Conservation (phyloP, 2,113 vertebrate genomes). For the Rhagologus leucostigma region DNA sequence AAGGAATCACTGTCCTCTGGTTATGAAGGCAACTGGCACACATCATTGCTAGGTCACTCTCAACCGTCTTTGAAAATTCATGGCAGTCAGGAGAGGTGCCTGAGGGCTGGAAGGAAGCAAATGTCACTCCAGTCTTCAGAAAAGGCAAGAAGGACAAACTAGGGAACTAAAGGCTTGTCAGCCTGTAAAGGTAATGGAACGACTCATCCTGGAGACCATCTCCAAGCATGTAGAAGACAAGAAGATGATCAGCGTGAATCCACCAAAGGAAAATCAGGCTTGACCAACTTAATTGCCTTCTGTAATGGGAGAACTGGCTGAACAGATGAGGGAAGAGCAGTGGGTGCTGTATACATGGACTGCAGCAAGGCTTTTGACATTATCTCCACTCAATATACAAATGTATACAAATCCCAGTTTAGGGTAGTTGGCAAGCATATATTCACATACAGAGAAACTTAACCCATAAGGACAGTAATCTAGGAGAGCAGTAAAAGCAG, state of each 20-base stretch:
- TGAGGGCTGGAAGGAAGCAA: background rate
- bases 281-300: background rate
- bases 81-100: background rate
- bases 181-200: background rate
- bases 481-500: background rate
- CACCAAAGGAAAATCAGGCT: background rate
- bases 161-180: background rate
- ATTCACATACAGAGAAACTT: background rate
- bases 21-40: background rate
- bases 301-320: background rate
- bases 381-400: background rate
- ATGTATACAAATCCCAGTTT: background rate
- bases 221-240: background rate
- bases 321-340: background rate
- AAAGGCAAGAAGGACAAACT: background rate
- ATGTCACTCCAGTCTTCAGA: background rate
- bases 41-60: background rate
- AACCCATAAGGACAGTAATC: background rate
- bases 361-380: background rate
- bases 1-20: background rate
- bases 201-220: rapidly evolving
- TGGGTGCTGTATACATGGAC: background rate
- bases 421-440: background rate
- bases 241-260: background rate
- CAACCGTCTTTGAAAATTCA: background rate